Evolutionary conservation across 2,888 invertebrate genomes (phyloP).

Genomic region (Lochmaea crataegi): DNA sequence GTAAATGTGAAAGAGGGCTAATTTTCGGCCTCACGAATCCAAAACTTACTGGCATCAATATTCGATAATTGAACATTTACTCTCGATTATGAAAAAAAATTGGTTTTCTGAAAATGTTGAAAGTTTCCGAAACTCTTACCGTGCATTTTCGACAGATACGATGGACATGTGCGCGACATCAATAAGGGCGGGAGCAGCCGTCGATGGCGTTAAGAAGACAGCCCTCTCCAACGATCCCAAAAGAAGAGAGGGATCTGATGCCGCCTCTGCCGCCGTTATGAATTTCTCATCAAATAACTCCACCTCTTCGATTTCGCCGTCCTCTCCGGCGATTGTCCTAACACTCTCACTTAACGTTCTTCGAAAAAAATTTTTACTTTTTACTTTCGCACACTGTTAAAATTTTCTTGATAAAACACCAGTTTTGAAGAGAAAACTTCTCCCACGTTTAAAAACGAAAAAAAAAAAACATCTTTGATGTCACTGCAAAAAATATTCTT

Average conservation of each 20-base stretch:
- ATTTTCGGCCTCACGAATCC: too few relatives aligned
- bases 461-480: constrained; percentile 25
- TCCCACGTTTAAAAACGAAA: constrained; percentile 10
- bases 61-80: too few relatives aligned
- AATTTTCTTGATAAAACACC: constrained; percentile 20
- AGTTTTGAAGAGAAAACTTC: constrained; percentile 18
- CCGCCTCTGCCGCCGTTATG: constrained; percentile 50
- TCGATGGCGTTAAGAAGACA: constrained; percentile 59
- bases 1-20: too few relatives aligned
- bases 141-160: constrained; percentile 59
- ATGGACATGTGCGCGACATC: constrained; percentile 57
- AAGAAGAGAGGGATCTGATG: constrained; percentile 51
- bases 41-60: too few relatives aligned
- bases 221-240: constrained; percentile 57
- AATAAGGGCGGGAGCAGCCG: constrained; percentile 56
- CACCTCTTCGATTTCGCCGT: constrained; percentile 53
- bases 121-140: constrained; percentile 51
- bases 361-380: too few relatives aligned
- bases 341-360: constrained; percentile 45
- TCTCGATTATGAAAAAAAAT: too few relatives aligned
- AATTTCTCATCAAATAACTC: constrained; percentile 59
- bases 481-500: too few relatives aligned
- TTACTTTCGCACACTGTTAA: not conserved
- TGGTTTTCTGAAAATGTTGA: too few relatives aligned
- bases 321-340: constrained; percentile 56